Evolutionary conservation across 2,113 vertebrate species (phyloP).

Genomic region (Corythaixoides concolor): DNA sequence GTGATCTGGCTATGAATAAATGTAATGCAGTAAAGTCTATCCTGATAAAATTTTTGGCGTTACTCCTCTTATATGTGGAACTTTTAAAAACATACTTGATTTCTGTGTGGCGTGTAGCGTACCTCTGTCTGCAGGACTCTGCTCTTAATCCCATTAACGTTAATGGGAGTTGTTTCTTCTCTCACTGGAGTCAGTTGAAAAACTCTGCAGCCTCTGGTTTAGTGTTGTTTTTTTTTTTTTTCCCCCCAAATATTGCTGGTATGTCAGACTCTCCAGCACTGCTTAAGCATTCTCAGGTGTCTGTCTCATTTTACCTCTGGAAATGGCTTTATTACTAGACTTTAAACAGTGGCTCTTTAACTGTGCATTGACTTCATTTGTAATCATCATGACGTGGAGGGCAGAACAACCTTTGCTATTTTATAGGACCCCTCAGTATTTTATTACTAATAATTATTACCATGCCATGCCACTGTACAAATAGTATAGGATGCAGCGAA

Average conservation of each 20-base stretch:
- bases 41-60: constrained; percentile 11
- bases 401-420: not conserved
- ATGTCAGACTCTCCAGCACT: not conserved
- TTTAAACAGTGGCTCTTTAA: not conserved
- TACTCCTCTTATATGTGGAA: not conserved
- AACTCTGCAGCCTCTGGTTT: not conserved
- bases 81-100: not conserved
- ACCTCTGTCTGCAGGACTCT: not conserved
- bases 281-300: not conserved
- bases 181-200: not conserved
- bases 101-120: not conserved
- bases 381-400: not conserved
- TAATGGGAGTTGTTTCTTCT: not conserved
- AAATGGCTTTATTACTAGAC: not conserved
- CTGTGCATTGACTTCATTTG: not conserved
- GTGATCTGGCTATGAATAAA: not conserved
- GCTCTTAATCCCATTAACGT: not conserved
- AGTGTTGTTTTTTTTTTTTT: not conserved
- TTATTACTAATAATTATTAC: not conserved
- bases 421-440: not conserved
- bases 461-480: not conserved
- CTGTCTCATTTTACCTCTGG: not conserved
- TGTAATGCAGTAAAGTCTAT: not conserved
- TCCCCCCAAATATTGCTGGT: not conserved
- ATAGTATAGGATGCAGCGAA: not conserved